phyloP scores from a whole-genome alignment of 2,113 vertebrate genomes.

The Rutilus rutilus region DNA sequence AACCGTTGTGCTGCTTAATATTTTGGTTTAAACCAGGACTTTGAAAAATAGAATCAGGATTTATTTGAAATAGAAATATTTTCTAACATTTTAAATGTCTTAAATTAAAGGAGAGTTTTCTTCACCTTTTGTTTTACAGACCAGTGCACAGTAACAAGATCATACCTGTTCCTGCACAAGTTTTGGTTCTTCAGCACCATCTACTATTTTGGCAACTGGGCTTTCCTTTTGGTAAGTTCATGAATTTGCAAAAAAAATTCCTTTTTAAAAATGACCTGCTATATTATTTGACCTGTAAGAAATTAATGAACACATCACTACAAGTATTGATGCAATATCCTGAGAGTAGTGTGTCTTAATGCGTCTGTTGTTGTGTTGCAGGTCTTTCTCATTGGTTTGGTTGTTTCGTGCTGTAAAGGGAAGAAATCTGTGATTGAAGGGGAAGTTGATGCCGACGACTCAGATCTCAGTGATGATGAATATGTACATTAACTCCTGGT shows the following conservation, averaged over 20 bases:
- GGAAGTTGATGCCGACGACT: slow-evolving; percentile 92
- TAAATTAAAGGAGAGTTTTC: neutral
- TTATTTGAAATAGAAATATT: too few relatives aligned
- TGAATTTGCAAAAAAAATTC: neutral
- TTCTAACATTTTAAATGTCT: too few relatives aligned
- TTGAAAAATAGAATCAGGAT: too few relatives aligned
- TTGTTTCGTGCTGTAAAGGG: slow-evolving; percentile 94
- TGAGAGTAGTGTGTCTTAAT: too few relatives aligned
- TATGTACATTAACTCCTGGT: slow-evolving; percentile 66
- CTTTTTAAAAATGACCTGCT: neutral
- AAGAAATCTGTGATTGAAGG: slow-evolving; percentile 98
- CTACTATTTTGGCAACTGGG: slow-evolving; percentile 99
- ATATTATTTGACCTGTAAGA: neutral
- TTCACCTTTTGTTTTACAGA: slow-evolving; percentile 77
- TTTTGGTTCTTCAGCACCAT: slow-evolving; percentile 99
- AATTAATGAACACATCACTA: neutral
- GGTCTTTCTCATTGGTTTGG: slow-evolving; percentile 91
- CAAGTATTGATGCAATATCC: too few relatives aligned
- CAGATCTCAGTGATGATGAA: slow-evolving; percentile 93
- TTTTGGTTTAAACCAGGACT: too few relatives aligned
- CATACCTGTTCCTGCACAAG: slow-evolving; percentile 96
- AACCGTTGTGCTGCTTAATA: too few relatives aligned
- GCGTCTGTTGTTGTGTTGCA: slow-evolving; percentile 59
- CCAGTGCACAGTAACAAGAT: slow-evolving; percentile 91
- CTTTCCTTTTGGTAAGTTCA: slow-evolving; percentile 91